Base-by-base conservation (phyloP, 2,797 vertebrate genomes). In the Miichthys miiuy region DNA sequence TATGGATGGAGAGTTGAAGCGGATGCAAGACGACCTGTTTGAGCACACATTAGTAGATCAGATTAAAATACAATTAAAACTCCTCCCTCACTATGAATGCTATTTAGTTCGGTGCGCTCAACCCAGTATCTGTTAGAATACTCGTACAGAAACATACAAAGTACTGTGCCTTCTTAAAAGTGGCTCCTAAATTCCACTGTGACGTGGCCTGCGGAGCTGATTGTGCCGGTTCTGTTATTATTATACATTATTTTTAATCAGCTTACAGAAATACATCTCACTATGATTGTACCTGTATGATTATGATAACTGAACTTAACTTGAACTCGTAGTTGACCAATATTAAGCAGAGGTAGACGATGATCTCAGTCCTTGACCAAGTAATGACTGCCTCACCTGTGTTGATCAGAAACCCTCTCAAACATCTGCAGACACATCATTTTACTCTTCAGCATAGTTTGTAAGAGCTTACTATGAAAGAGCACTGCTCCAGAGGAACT, bases 41-140 rank as follows among this genome's bases (percentile, higher is more conserved):
- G 41, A 79, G 61, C 62, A 67, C 61, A 51, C n/a, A 79, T 79
- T 79, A 83, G 56, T 38, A 38, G 38, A 62, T 46, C 64, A 34
- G 54, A 72, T 18, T 72, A 21, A 63, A 56, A 55, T 70, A 55
- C n/a, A 38, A 38, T 78, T 44, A 18, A n/a, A 60, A 67, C 34
- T 5, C 3, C 27, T 16, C 23, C n/a, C 20, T 42, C 21, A 21
- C 44, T 21, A 42, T 38, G 16, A 56, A 63, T 54, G 62, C 20
- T 25, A 54, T n/a, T 30, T 72, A 11, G 11, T 17, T 13, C 23
- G 30, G 30, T 42, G 51, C 51, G n/a, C 17, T 54, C 10, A 42
- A 46, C 30, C 2, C 8, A 48, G 50, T 51, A 51, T 52, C 13
- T 44, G 12, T 14, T 44, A 44, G 10, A 30, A 30, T 30, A 6